These are phyloP conservation scores for Lasius platythorax DNA, from an alignment of 2,888 invertebrate genomes.

Conservation along the genomic window DNA sequence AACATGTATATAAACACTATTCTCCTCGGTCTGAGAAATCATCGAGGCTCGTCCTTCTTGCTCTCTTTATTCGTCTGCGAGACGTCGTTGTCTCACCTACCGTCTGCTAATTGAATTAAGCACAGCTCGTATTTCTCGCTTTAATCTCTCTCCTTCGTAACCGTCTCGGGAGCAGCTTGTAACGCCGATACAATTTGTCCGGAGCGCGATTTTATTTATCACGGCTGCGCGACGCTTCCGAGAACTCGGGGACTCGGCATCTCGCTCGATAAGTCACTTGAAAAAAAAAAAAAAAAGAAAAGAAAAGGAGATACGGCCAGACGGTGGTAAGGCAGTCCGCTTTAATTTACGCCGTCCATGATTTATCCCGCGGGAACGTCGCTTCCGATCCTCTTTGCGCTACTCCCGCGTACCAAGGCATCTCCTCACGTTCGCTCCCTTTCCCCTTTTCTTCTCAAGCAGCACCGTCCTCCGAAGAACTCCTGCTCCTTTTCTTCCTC, in stretches of 20 bases:
- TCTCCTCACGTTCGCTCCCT: slow-evolving; percentile 11
- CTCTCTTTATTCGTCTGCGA: not conserved
- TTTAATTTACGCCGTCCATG: slow-evolving; percentile 80
- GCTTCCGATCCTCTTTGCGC: slow-evolving; percentile 67
- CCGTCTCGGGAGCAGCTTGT: slow-evolving; percentile 41
- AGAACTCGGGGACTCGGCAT: slow-evolving; percentile 57
- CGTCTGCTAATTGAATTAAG: slow-evolving; percentile 69
- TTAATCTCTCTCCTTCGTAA: slow-evolving; percentile 51
- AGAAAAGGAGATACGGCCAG: not conserved
- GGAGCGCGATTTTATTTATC: slow-evolving; percentile 75
- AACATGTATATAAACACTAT: not conserved
- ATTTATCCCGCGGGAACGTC: slow-evolving; percentile 76
- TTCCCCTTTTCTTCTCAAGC: not conserved
- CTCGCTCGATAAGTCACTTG: slow-evolving; percentile 76
- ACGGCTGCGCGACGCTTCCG: slow-evolving; percentile 63
- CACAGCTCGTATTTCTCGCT: slow-evolving; percentile 61
- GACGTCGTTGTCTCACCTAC: slow-evolving; percentile 44
- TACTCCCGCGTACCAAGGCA: slow-evolving; percentile 42
- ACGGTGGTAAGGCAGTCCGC: slow-evolving; percentile 59
- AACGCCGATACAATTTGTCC: slow-evolving; percentile 79
- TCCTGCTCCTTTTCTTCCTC: slow-evolving; percentile 49
- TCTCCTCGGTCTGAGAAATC: not conserved
- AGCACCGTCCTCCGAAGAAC: not conserved
- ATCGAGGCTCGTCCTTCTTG: not conserved
- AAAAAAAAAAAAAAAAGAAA: slow-evolving; percentile 46